Percentiles rank a stretch among this genome's conserved stretches.
Evolutionary conservation across 1,140 invertebrate species (phyloP).

Genomic region (Drosophila kanapiae): DNA sequence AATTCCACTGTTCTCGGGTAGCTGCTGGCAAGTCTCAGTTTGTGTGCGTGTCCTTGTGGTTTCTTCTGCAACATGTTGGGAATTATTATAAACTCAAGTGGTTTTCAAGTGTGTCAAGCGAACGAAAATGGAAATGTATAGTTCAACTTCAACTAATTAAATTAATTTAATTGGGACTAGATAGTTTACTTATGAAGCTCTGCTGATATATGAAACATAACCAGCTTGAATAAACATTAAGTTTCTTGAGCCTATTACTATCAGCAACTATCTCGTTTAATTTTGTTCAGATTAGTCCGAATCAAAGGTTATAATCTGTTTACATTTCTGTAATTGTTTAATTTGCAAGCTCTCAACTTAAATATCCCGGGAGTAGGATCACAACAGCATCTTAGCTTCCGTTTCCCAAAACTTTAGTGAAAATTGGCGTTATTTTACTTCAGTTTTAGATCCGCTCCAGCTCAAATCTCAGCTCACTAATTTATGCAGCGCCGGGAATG

Average conservation of each 20-base stretch:
- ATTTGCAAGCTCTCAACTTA: conserved; percentile 1
- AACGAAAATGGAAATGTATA: conserved; percentile 42
- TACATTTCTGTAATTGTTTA: conserved; percentile 1
- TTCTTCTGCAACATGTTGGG: conserved; percentile 68
- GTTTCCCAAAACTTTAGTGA: conserved; percentile 23
- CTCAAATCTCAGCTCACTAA: conserved; percentile 62
- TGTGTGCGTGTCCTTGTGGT: conserved; percentile 50
- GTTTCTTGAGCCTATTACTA: background rate
- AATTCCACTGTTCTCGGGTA: conserved; percentile 57
- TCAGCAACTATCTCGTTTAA: background rate
- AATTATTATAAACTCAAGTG: conserved; percentile 75
- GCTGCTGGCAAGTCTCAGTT: conserved; percentile 2
- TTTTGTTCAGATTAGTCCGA: background rate
- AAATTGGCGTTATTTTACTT: conserved; percentile 25
- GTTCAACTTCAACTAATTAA: conserved; percentile 4
- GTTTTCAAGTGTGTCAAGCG: conserved; percentile 47
- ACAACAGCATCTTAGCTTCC: conserved; percentile 3
- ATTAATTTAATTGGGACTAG: conserved; percentile 4
- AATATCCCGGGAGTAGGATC: background rate
- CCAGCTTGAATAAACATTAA: background rate
- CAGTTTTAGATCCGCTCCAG: conserved; percentile 23
- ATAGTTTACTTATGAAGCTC: background rate
- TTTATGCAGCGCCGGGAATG: conserved; percentile 63
- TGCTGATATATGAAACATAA: background rate
- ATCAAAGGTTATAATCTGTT: too few relatives aligned